Evolutionary conservation across 2,797 vertebrate species (phyloP), one percentile per base, ranked within the genome.

Genomic region (Coranthus polyacanthus): DNA sequence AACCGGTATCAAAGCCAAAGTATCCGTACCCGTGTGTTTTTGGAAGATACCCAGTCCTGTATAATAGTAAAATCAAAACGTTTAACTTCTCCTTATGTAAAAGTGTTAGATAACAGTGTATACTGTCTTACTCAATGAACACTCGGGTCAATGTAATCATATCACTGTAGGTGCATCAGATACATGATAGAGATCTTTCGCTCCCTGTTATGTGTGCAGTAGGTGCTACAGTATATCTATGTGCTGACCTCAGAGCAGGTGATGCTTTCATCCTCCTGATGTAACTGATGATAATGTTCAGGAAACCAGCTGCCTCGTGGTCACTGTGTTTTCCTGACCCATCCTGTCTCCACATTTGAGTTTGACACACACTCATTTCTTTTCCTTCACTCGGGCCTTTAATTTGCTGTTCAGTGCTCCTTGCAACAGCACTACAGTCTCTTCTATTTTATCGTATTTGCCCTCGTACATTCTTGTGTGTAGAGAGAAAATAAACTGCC

Each of bases 221-320:
- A 43, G 20, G 63, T 62, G 59, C 44, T 71, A 20, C 18, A 32
- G 49, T 55, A 80, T 82, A 50, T 61, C 36, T 49, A 20, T 69
- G 59, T 50, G 42, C 71, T 67, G 75, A 84, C 81, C 80, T 79
- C 17, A 78, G 64, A 75, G 78, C 64, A 78, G 69, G 69, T 65
- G 65, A 81, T 71, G 74, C 57, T 41, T 82, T 62, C 51, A 46
- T 76, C 65, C 21, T 75, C 72, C 46, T 73, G 41, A 81, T 64
- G 59, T 68, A 76, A 76, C 65, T 58, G 68, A 45, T 54, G 46
- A 82, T 72, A 64, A 74, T 26, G 20, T 45, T 60, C 32, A 45
- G 18, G 50, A 18, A 72, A 46, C 16, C 42, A 21, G 57, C 13
- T 26, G 71, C 17, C 9, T 32, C 29, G 4, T 41, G 38, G 38